phyloP scores from a whole-genome alignment of 2,113 vertebrate species.

The Hucho hucho region DNA sequence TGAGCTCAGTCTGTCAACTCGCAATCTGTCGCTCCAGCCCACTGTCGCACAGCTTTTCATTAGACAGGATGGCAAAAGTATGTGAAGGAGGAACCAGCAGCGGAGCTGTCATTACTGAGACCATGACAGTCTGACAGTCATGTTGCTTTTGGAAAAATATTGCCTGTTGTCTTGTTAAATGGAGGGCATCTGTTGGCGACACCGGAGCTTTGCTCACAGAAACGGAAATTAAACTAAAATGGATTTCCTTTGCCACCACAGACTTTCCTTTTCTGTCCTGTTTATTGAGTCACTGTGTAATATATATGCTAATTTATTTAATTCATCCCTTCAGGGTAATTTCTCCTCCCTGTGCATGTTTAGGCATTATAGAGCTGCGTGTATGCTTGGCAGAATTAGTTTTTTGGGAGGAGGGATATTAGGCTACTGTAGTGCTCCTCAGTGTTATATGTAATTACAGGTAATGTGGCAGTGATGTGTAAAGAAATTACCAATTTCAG shows the following conservation, averaged over 20 bases:
- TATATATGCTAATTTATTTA: conserved; percentile 40
- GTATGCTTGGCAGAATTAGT: no score
- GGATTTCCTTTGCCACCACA: conserved; percentile 5
- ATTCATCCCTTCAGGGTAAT: conserved; percentile 10
- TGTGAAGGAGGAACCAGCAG: conserved; percentile 4
- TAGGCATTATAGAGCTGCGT: no score
- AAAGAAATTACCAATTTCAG: not conserved
- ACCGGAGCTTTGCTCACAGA: not conserved
- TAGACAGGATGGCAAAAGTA: not conserved
- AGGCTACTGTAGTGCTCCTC: no score
- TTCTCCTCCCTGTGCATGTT: conserved; percentile 10
- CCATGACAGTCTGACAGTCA: conserved; percentile 7
- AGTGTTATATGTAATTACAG: no score
- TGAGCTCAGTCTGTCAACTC: conserved; percentile 27
- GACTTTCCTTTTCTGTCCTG: conserved; percentile 1
- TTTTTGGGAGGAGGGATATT: no score
- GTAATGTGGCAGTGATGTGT: not conserved
- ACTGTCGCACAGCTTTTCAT: conserved; percentile 25
- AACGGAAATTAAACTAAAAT: conserved; percentile 13
- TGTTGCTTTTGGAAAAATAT: not conserved
- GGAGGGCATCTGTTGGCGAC: not conserved
- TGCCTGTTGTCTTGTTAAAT: not conserved
- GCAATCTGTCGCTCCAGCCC: conserved; percentile 22
- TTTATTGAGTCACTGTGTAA: conserved; percentile 29
- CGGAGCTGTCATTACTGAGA: conserved; percentile 9